phyloP scores from a whole-genome alignment of 1,140 invertebrate species.

The Pararge aegeria region DNA sequence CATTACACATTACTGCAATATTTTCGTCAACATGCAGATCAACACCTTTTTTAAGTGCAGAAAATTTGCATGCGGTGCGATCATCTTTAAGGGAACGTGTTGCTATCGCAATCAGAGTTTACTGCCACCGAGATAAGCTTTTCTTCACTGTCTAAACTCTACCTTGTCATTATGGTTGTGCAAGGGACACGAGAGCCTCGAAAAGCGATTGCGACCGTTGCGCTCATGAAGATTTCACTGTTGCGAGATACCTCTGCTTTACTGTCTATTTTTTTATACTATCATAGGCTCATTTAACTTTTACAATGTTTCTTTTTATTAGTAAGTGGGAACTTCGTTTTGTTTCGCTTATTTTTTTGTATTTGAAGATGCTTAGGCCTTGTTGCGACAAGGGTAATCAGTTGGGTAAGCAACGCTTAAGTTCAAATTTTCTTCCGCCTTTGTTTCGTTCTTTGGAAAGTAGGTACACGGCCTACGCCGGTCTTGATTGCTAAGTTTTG shows the following conservation, averaged over 20 bases:
- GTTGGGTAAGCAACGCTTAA: no score
- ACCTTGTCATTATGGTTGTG: slow-evolving; percentile 12
- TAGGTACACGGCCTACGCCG: no score
- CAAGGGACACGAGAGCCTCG: background rate
- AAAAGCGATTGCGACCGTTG: background rate
- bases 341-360: background rate
- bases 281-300: background rate
- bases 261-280: background rate
- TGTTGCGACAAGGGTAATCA: no score
- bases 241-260: slow-evolving; percentile 1
- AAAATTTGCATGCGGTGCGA: no score
- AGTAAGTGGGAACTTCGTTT: background rate
- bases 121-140: slow-evolving; percentile 55
- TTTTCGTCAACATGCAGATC: no score
- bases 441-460: no score
- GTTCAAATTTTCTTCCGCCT: no score
- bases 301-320: background rate
- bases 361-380: background rate
- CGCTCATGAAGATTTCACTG: slow-evolving; percentile 10
- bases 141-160: slow-evolving; percentile 54
- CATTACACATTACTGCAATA: no score
- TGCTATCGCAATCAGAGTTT: slow-evolving; percentile 54
- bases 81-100: slow-evolving; percentile 43
- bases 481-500: no score
- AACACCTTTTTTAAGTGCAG: no score